Percentiles rank a stretch among this genome's conserved stretches.
phyloP scores from a whole-genome alignment of 2,797 vertebrate species.

The Halcyon badia region DNA sequence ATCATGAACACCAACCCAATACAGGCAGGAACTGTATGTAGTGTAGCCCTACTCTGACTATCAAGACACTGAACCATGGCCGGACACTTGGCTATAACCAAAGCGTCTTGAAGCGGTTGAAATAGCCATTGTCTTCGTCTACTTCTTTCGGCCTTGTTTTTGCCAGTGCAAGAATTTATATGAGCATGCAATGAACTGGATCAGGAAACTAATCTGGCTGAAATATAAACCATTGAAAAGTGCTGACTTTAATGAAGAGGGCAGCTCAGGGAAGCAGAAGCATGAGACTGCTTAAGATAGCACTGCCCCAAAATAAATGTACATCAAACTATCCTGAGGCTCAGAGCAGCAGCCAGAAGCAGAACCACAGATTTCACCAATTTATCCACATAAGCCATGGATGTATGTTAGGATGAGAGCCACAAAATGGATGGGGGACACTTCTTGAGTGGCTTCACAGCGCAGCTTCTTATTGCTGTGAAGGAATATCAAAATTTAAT shows the following conservation, averaged over 20 bases:
- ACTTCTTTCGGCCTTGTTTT: constrained; percentile 16
- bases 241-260: constrained; percentile 46
- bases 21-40: neutral
- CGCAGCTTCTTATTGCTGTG: neutral
- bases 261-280: constrained; percentile 6
- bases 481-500: neutral
- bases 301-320: constrained; percentile 20
- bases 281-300: constrained; percentile 18
- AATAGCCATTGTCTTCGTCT: neutral
- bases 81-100: neutral
- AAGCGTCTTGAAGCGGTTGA: neutral
- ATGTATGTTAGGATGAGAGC: neutral
- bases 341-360: neutral
- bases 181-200: constrained; percentile 39
- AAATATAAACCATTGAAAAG: constrained; percentile 44
- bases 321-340: neutral
- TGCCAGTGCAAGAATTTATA: constrained; percentile 51
- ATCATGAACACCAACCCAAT: neutral
- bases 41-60: neutral
- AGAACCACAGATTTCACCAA: neutral
- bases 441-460: neutral
- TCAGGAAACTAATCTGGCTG: constrained; percentile 40
- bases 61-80: neutral
- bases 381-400: neutral
- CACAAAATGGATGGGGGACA: neutral